A percentile compares a stretch with the other conserved stretches of the same genome.
phyloP scores from a whole-genome alignment of 1,140 invertebrate genomes.

The Araneus ventricosus region DNA sequence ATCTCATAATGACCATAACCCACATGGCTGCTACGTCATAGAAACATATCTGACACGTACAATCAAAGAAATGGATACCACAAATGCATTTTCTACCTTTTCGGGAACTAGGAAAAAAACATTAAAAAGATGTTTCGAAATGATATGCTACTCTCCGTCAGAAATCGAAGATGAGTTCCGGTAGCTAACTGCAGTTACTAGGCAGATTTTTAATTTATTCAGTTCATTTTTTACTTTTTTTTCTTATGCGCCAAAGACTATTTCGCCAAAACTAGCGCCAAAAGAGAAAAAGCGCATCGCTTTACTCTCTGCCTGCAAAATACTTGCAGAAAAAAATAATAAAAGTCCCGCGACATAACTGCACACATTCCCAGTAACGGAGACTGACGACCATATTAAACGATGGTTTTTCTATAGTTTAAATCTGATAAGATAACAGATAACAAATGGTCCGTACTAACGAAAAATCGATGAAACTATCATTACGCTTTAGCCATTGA shows the following conservation, averaged over 20 bases:
- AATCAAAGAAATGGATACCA: constrained; percentile 28
- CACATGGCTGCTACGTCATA: not conserved
- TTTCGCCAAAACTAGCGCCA: constrained; percentile 46
- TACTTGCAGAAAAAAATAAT: not conserved
- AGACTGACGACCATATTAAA: constrained; percentile 74
- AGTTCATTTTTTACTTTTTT: constrained; percentile 38
- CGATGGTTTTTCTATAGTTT: constrained; percentile 75
- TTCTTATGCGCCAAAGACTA: not conserved
- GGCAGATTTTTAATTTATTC: constrained; percentile 71
- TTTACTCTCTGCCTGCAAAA: constrained; percentile 16
- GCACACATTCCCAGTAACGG: constrained; percentile 55
- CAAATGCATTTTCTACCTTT: constrained; percentile 29
- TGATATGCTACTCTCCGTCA: constrained; percentile 40
- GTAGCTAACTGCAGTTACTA: constrained; percentile 61
- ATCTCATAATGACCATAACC: not conserved
- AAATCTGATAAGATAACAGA: constrained; percentile 75
- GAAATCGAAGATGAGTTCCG: constrained; percentile 65
- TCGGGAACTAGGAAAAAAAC: not conserved
- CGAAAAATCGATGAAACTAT: constrained; percentile 74
- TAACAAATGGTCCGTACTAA: constrained; percentile 75
- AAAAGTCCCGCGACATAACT: constrained; percentile 37
- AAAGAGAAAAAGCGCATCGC: constrained; percentile 5
- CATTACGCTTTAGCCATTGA: constrained; percentile 65
- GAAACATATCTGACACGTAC: not conserved
- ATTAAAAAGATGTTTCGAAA: constrained; percentile 61